Percentiles rank a stretch among this genome's conserved stretches.
Conservation (phyloP, 2,888 invertebrate species). For the Amphipyra berbera region DNA sequence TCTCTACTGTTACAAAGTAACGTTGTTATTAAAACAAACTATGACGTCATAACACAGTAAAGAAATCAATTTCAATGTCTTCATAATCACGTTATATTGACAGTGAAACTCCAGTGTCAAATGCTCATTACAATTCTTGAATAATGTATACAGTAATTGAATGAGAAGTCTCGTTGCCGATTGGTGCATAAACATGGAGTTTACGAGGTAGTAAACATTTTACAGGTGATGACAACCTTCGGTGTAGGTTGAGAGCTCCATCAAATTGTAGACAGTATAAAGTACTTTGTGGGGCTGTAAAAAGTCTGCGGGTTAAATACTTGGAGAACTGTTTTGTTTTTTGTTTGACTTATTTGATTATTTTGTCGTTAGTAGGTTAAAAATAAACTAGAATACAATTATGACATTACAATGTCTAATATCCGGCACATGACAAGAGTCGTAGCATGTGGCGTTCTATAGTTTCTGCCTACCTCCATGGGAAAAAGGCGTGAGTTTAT, state of each 20-base stretch:
- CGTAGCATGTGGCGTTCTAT: too few relatives aligned
- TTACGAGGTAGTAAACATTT: conserved; percentile 63
- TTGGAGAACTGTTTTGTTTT: neutral
- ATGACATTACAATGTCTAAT: too few relatives aligned
- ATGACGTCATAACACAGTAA: too few relatives aligned
- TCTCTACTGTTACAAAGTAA: too few relatives aligned
- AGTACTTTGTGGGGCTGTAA: conserved; percentile 26
- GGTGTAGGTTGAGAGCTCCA: conserved; percentile 45
- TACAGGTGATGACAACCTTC: conserved; percentile 57
- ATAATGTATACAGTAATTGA: conserved; percentile 34
- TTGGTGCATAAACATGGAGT: conserved; percentile 36
- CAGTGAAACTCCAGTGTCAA: neutral
- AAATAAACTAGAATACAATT: too few relatives aligned
- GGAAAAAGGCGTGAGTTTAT: too few relatives aligned
- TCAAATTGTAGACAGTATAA: conserved; percentile 43
- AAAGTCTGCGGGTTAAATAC: conserved; percentile 7
- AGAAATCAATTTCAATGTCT: too few relatives aligned
- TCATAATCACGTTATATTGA: too few relatives aligned
- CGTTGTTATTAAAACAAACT: too few relatives aligned
- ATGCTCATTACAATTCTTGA: conserved; percentile 29
- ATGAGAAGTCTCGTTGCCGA: conserved; percentile 33
- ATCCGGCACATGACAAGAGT: too few relatives aligned
- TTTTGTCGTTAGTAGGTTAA: neutral
- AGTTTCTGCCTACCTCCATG: too few relatives aligned
- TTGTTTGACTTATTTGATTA: neutral